Evolutionary conservation across 1,140 invertebrate species (phyloP).

Genomic region (Pentalonia nigronervosa): DNA sequence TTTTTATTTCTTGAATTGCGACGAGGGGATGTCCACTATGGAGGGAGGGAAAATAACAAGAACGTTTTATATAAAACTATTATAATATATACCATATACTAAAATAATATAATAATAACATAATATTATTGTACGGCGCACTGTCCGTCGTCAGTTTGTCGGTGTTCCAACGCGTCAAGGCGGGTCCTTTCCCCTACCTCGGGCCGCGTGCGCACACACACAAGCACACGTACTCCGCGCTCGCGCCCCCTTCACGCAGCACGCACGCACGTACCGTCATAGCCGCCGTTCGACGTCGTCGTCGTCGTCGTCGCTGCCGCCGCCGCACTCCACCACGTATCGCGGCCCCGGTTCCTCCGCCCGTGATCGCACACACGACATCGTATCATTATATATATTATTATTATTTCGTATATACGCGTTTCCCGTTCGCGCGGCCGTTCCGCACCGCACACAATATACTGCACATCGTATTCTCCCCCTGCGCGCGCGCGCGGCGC

Average conservation of each 20-base stretch:
- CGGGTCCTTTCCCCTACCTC: conserved; percentile 52
- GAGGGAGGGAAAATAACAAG: neutral
- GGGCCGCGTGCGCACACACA: neutral
- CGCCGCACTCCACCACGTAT: conserved; percentile 51
- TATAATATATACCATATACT: neutral
- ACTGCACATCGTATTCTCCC: conserved; percentile 23
- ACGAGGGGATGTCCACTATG: neutral
- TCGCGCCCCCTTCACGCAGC: neutral
- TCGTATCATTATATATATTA: conserved; percentile 15
- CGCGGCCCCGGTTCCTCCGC: conserved; percentile 37
- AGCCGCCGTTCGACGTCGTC: neutral
- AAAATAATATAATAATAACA: conserved; percentile 1
- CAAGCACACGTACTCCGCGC: neutral
- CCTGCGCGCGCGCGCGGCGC: neutral
- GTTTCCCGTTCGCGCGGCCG: conserved; percentile 53
- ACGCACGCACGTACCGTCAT: neutral
- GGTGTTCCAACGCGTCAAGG: conserved; percentile 57
- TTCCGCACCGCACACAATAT: conserved; percentile 6
- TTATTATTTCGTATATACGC: conserved; percentile 30
- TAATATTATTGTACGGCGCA: neutral
- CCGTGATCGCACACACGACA: neutral
- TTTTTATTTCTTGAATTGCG: neutral
- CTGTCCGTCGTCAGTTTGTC: neutral
- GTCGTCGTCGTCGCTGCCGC: neutral
- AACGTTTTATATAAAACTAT: neutral